A percentile compares a stretch with the other conserved stretches of the same genome.
These are phyloP conservation scores for Labrus mixtus DNA, from an alignment of 2,113 vertebrate genomes.

Conservation along the genomic window DNA sequence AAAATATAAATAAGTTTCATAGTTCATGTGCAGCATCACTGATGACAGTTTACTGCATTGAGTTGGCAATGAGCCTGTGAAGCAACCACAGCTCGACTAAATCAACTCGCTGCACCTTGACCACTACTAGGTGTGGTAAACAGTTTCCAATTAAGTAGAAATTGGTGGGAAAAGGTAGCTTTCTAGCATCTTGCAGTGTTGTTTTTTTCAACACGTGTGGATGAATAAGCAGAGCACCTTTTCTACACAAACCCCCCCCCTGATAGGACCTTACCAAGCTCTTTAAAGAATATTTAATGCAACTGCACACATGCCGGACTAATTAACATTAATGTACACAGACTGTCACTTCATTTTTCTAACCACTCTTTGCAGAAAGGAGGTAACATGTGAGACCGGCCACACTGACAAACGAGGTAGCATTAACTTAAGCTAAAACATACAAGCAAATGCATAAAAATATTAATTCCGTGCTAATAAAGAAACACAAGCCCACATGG, in stretches of 20 bases:
- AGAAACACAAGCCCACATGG: accelerated
- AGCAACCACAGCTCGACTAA: background rate
- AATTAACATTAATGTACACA: background rate
- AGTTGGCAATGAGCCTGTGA: constrained; percentile 19
- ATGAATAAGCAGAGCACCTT: constrained; percentile 12
- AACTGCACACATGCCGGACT: background rate
- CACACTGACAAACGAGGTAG: constrained; percentile 10
- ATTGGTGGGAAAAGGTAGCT: background rate
- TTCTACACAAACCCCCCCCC: background rate
- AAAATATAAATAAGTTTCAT: background rate
- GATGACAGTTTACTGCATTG: constrained; percentile 48
- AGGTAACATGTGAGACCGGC: constrained; percentile 11
- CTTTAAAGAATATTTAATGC: accelerated
- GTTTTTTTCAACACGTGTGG: constrained; percentile 57
- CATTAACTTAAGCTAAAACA: background rate
- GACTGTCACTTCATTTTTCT: constrained; percentile 55
- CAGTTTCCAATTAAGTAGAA: accelerated
- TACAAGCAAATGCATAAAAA: background rate
- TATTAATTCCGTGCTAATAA: accelerated
- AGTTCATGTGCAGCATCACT: background rate
- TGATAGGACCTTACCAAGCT: background rate
- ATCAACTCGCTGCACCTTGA: background rate
- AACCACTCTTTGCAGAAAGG: background rate
- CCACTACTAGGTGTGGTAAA: background rate
- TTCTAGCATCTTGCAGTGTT: background rate